Conservation (phyloP, 2,113 vertebrate species). For the Cettia cetti region DNA sequence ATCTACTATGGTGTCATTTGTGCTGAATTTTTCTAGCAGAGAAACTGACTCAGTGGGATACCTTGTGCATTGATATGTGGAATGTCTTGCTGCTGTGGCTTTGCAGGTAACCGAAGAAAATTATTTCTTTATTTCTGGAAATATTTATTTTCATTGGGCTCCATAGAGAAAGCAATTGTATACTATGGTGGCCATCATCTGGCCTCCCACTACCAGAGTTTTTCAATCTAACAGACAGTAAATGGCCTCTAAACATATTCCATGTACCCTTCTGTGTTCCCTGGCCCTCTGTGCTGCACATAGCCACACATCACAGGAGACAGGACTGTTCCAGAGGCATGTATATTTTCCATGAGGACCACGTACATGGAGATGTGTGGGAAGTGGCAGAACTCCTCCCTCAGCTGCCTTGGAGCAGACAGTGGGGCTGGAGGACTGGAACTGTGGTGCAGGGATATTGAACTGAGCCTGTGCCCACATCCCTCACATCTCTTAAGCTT, state of each 20-base stretch:
- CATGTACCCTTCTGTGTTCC: neutral
- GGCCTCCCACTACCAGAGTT: neutral
- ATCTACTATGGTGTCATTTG: neutral
- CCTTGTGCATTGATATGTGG: neutral
- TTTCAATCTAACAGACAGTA: neutral
- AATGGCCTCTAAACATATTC: neutral
- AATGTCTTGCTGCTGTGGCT: neutral
- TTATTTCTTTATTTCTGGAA: neutral
- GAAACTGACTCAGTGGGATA: rapidly evolving
- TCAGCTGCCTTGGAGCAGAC: neutral
- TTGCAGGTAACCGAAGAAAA: neutral
- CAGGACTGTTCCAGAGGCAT: rapidly evolving
- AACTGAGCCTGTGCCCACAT: neutral
- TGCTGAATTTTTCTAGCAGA: neutral
- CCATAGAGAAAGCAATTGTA: neutral
- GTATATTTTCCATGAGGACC: neutral
- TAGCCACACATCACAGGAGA: neutral
- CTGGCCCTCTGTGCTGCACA: neutral
- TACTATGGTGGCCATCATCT: neutral
- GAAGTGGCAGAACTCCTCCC: neutral
- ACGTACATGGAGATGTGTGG: neutral
- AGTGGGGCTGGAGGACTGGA: neutral
- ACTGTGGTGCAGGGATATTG: neutral
- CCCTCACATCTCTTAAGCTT: neutral
- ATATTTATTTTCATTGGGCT: neutral